A percentile compares a stretch with the other conserved stretches of the same genome.
These are phyloP conservation scores for Tinea pellionella DNA, from an alignment of 2,888 invertebrate genomes.

Conservation along the genomic window DNA sequence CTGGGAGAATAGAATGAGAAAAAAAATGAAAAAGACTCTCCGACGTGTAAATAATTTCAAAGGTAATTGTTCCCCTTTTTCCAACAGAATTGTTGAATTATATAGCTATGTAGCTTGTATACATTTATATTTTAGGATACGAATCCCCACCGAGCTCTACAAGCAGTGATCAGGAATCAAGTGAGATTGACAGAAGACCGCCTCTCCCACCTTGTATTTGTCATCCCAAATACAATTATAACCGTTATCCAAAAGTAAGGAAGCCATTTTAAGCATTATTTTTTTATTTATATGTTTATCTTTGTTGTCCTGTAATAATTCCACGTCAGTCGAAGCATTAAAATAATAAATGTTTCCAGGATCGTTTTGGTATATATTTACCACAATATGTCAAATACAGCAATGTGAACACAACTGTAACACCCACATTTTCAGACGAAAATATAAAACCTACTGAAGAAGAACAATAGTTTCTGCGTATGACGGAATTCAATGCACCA, in stretches of 20 bases:
- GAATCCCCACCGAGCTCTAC: neutral
- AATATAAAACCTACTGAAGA: slow-evolving; percentile 17
- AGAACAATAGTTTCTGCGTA: slow-evolving; percentile 12
- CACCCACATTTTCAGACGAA: slow-evolving; percentile 36
- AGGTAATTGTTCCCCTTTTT: slow-evolving; percentile 27
- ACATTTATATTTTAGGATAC: neutral
- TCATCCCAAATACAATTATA: slow-evolving; percentile 38
- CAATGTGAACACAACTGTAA: slow-evolving; percentile 34
- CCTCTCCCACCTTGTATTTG: slow-evolving; percentile 45
- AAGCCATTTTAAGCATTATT: no score
- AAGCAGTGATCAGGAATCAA: neutral
- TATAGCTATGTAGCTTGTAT: no score
- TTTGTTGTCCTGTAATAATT: no score
- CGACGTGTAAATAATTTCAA: slow-evolving; percentile 44
- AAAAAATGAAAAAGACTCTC: slow-evolving; percentile 45
- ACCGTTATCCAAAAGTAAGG: slow-evolving; percentile 49
- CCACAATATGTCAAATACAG: slow-evolving; percentile 25
- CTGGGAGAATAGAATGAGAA: slow-evolving; percentile 53
- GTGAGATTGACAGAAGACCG: slow-evolving; percentile 22
- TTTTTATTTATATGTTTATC: no score
- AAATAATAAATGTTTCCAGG: slow-evolving; percentile 26
- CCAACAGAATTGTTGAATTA: no score
- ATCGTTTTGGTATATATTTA: slow-evolving; percentile 53
- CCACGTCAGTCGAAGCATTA: neutral
- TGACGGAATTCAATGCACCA: no score